Conservation (phyloP, 2,113 vertebrate genomes). For the Carassius gibelio region DNA sequence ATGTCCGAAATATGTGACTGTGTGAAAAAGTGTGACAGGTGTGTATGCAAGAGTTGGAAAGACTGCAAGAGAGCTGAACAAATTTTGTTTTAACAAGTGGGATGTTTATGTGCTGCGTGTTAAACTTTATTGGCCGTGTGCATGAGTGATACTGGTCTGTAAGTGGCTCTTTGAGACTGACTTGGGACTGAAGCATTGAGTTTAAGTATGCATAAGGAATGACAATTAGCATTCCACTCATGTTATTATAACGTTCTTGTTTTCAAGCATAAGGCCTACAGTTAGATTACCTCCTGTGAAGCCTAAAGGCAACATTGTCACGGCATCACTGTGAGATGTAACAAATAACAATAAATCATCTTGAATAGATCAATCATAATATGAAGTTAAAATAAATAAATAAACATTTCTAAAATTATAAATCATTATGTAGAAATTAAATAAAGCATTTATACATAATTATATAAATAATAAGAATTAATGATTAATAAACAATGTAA, state of each 20-base stretch:
- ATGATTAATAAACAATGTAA: too few relatives aligned
- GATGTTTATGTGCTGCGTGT: constrained; percentile 33
- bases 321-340: background rate
- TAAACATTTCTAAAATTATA: background rate
- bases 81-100: constrained; percentile 37
- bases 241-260: constrained; percentile 61
- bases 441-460: background rate
- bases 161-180: constrained; percentile 34
- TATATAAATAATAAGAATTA: background rate
- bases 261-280: constrained; percentile 52
- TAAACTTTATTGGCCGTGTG: constrained; percentile 40
- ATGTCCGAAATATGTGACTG: background rate
- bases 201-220: constrained; percentile 62
- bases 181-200: constrained; percentile 57
- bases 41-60: constrained; percentile 2
- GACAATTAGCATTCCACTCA: constrained; percentile 65
- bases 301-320: too few relatives aligned
- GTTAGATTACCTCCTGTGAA: background rate
- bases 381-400: background rate
- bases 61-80: constrained; percentile 11
- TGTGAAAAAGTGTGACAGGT: constrained; percentile 23
- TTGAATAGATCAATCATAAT: background rate
- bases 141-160: constrained; percentile 30
- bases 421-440: background rate
- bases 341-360: background rate